These are phyloP conservation scores for Cantharis flavilabris DNA, from an alignment of 2,888 invertebrate species.

Conservation along the genomic window DNA sequence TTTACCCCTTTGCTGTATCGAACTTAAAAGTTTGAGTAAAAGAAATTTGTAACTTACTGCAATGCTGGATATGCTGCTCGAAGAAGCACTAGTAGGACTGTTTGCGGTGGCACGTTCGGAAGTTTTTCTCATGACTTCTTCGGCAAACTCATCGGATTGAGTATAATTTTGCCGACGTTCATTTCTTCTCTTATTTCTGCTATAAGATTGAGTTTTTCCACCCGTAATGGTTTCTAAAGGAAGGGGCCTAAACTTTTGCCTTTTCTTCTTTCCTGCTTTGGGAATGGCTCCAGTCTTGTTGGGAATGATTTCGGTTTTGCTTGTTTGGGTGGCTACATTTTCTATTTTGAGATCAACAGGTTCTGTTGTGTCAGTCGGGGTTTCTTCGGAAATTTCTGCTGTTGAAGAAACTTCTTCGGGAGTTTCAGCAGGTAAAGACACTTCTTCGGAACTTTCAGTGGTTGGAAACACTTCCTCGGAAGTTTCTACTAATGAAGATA, in stretches of 20 bases:
- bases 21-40: too few species aligned
- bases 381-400: background rate
- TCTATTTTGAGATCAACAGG: background rate
- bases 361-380: background rate
- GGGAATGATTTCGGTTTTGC: background rate
- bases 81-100: conserved; percentile 73
- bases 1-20: too few species aligned
- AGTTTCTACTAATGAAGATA: background rate
- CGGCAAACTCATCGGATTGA: conserved; percentile 1
- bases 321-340: background rate
- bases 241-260: background rate
- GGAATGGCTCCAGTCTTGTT: background rate
- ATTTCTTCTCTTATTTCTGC: background rate
- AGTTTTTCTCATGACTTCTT: conserved; percentile 42
- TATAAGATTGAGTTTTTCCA: background rate
- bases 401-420: background rate
- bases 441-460: background rate
- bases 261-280: background rate
- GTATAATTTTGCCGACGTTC: conserved; percentile 33
- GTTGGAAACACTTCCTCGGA: background rate
- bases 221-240: background rate
- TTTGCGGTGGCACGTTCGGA: conserved; percentile 71
- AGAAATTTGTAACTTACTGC: conserved; percentile 51
- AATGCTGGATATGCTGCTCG: conserved; percentile 72
- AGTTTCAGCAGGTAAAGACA: background rate